Percentiles rank a stretch among this genome's conserved stretches.
These are phyloP conservation scores for Notospermus geniculatus DNA, from an alignment of 1,140 invertebrate species.

Conservation along the genomic window DNA sequence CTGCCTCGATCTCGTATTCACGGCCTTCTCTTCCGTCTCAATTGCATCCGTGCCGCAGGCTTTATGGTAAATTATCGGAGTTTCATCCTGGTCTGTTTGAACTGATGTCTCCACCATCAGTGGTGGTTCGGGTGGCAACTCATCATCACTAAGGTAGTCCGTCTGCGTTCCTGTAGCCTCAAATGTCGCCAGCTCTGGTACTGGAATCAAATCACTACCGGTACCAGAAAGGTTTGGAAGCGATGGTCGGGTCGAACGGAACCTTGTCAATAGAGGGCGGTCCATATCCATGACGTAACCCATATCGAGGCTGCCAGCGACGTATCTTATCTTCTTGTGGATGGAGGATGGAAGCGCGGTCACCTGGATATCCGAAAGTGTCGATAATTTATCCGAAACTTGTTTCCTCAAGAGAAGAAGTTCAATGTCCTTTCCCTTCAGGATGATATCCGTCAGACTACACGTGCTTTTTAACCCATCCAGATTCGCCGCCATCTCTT, in stretches of 20 bases:
- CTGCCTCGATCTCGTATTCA: conserved; percentile 46
- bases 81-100: conserved; percentile 18
- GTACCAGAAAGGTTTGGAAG: conserved; percentile 18
- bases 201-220: conserved; percentile 19
- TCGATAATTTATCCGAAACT: conserved; percentile 54
- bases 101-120: conserved; percentile 16
- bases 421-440: conserved; percentile 58
- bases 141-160: conserved; percentile 35
- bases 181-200: conserved; percentile 14
- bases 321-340: conserved; percentile 46
- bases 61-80: conserved; percentile 29
- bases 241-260: conserved; percentile 19
- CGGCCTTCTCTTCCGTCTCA: conserved; percentile 42
- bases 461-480: conserved; percentile 56
- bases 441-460: conserved; percentile 52
- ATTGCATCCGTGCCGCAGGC: conserved; percentile 41
- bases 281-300: conserved; percentile 47
- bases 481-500: conserved; percentile 50
- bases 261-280: conserved; percentile 29
- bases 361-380: conserved; percentile 44
- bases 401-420: conserved; percentile 56
- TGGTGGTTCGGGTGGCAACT: conserved; percentile 11
- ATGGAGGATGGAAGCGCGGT: conserved; percentile 47
- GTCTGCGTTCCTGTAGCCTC: conserved; percentile 21
- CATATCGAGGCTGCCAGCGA: conserved; percentile 46